These are phyloP conservation scores for Microctenopoma lineatum DNA, from an alignment of 2,797 vertebrate species.

Conservation along the genomic window DNA sequence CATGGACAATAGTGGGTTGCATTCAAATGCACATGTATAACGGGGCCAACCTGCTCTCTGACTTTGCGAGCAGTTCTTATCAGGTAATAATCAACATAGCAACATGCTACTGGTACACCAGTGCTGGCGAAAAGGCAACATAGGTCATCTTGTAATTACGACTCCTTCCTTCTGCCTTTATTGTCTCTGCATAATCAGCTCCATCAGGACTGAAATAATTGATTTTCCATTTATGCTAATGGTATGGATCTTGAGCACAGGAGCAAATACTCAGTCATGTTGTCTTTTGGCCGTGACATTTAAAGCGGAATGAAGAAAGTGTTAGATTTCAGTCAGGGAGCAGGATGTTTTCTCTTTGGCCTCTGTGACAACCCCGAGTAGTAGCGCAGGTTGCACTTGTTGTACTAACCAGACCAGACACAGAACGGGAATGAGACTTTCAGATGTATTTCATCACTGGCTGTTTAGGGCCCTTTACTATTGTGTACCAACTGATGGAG, in stretches of 20 bases:
- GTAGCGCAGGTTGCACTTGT: slow-evolving; percentile 50
- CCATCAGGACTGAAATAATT: slow-evolving; percentile 78
- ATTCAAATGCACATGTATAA: slow-evolving; percentile 29
- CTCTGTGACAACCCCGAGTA: slow-evolving; percentile 47
- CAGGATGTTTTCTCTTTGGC: slow-evolving; percentile 54
- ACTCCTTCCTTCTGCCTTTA: slow-evolving; percentile 71
- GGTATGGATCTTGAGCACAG: slow-evolving; percentile 72
- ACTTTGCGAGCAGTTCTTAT: slow-evolving; percentile 51
- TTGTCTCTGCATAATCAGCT: slow-evolving; percentile 80
- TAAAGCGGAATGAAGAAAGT: slow-evolving; percentile 71
- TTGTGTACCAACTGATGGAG: slow-evolving; percentile 76
- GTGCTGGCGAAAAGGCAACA: slow-evolving; percentile 52
- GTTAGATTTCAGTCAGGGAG: slow-evolving; percentile 69
- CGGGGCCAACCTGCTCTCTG: slow-evolving; percentile 22
- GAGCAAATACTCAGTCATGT: slow-evolving; percentile 78
- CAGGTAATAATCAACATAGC: slow-evolving; percentile 71
- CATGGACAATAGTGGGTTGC: slow-evolving; percentile 7
- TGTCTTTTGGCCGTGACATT: slow-evolving; percentile 81
- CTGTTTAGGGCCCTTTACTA: slow-evolving; percentile 73
- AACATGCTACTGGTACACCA: slow-evolving; percentile 40
- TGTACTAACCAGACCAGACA: slow-evolving; percentile 70
- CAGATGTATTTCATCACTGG: slow-evolving; percentile 75
- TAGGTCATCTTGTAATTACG: slow-evolving; percentile 80
- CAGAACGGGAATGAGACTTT: slow-evolving; percentile 70
- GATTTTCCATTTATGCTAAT: slow-evolving; percentile 83